Percentiles rank a stretch among this genome's conserved stretches.
Conservation (phyloP, 2,888 invertebrate genomes). For the Bugulina stolonifera region DNA sequence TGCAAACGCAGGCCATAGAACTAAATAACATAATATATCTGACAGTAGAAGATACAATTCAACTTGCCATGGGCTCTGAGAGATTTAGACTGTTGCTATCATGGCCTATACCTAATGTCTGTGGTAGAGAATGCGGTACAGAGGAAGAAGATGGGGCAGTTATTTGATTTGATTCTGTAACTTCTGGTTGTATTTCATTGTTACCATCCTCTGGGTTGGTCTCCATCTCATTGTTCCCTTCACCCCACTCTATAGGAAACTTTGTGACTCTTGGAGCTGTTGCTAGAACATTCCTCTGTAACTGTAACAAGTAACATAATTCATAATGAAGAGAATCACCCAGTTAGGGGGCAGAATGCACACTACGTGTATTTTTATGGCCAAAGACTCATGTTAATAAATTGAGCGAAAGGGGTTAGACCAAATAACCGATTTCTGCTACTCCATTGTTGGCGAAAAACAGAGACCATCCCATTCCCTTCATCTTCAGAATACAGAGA, state of each 20-base stretch:
- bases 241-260: constrained; percentile 93
- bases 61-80: constrained; percentile 17
- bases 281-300: constrained; percentile 72
- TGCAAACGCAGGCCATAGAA: too few species aligned
- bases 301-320: constrained; percentile 49
- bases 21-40: too few species aligned
- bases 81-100: constrained; percentile 21
- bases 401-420: too few species aligned
- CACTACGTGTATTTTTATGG: too few species aligned
- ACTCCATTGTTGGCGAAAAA: too few species aligned
- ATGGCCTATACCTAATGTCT: constrained; percentile 14
- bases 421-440: too few species aligned
- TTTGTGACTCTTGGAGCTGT: constrained; percentile 89
- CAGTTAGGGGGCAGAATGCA: not conserved
- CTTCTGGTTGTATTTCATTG: not conserved
- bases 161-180: constrained; percentile 4
- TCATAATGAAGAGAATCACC: not conserved
- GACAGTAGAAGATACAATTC: too few species aligned
- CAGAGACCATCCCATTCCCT: too few species aligned
- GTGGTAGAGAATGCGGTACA: not conserved
- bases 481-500: too few species aligned
- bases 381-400: too few species aligned
- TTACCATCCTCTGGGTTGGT: not conserved
- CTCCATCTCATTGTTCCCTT: constrained; percentile 34
- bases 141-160: not conserved